phyloP scores from a whole-genome alignment of 2,113 vertebrate species.

The Rhabdomys dilectus region DNA sequence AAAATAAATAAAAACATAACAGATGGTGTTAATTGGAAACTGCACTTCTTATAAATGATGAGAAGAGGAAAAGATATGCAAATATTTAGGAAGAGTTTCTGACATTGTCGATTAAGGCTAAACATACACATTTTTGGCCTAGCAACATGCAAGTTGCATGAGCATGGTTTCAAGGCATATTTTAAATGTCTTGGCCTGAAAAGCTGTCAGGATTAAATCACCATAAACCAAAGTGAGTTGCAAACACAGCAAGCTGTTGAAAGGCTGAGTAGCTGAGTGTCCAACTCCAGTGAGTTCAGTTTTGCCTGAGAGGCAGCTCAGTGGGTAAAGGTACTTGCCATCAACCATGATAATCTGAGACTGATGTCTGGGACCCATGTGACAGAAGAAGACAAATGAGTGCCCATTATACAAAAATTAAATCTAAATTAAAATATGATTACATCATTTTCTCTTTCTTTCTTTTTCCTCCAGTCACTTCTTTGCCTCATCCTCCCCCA shows the following conservation, averaged over 20 bases:
- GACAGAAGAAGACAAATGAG: background rate
- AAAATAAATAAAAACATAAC: constrained; percentile 21
- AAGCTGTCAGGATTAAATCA: background rate
- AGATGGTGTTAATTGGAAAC: background rate
- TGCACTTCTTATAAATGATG: background rate
- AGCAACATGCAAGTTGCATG: background rate
- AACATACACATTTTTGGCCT: background rate
- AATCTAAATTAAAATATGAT: background rate
- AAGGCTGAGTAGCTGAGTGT: background rate
- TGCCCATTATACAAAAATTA: background rate
- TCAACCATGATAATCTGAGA: background rate
- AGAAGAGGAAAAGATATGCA: background rate
- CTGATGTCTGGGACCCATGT: background rate
- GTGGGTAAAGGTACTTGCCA: background rate
- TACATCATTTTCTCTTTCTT: background rate
- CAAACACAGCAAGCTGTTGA: background rate
- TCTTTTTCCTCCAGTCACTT: background rate
- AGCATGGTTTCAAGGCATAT: background rate
- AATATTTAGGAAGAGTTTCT: background rate
- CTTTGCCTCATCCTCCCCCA: too few relatives aligned
- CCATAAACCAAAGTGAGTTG: background rate
- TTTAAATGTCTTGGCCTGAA: background rate
- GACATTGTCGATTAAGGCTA: background rate
- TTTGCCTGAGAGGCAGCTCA: background rate
- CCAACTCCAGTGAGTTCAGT: too few relatives aligned